Evolutionary conservation across 2,113 vertebrate genomes (phyloP), one percentile per base, ranked within the genome.

Genomic region (Chrysemys picta): DNA sequence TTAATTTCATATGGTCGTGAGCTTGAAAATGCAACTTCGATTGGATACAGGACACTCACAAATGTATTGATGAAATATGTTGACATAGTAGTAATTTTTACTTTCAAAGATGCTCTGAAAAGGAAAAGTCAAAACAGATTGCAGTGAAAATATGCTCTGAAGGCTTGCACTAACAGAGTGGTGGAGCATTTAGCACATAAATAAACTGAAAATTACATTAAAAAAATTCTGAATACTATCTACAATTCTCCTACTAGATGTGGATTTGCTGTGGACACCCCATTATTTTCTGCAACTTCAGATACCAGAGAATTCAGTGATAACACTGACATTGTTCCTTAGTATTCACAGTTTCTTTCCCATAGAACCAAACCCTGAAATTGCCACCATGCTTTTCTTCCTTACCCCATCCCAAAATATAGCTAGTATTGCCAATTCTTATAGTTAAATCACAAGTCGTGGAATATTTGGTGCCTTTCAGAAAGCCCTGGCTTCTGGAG

Each of bases 1-100:
- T 96, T 94, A 79, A 79, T 95, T 95, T 96, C 83, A 86, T 14
- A 22, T 59, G 25, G 25, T 90, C 49, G 85, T 90, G 92, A 24
- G 85, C n/a, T 91, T 50, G 80, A 88, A 94, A 85, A 96, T 91
- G 42, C 78, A 7, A 87, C 49, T 84, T 90, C 38, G 62, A 19
- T 35, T 19, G 52, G 90, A 89, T 87, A 87, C 50, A 94, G 89
- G 84, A 53, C 17, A 47, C 10, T 14, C 88, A 2, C 0, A 91
- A 87, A 38, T 29, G 10, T 89, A 10, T 45, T 90, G 27, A 92
- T 80, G 42, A 56, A 76, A 21, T 69, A 82, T 91, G 1, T n/a
- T 82, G 95, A 47, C 22, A 50, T 87, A 72, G 24, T 38, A 86
- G 6, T 13, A 92, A 94, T 89, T 86, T 5, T 59, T 79, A 19